phyloP scores from a whole-genome alignment of 2,888 invertebrate genomes.

The Hydriomena furcata region DNA sequence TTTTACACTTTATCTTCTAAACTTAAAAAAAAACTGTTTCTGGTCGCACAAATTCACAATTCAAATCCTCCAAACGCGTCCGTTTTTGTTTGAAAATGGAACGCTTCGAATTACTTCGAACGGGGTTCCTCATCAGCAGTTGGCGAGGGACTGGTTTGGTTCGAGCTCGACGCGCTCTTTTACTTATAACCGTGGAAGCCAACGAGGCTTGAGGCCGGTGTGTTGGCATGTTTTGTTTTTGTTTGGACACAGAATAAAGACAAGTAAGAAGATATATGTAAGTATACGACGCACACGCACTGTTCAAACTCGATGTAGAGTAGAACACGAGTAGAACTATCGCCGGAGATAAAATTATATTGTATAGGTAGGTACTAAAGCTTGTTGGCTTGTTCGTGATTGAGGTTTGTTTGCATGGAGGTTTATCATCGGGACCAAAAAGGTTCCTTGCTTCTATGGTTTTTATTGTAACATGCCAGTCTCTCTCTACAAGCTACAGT shows the following conservation, averaged over 20 bases:
- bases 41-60: background rate
- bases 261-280: background rate
- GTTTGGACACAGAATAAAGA: slow-evolving; percentile 15
- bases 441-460: too few species aligned
- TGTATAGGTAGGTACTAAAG: too few species aligned
- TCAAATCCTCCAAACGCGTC: background rate
- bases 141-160: slow-evolving; percentile 58
- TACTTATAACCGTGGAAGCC: slow-evolving; percentile 61
- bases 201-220: slow-evolving; percentile 1
- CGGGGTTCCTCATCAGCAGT: slow-evolving; percentile 26
- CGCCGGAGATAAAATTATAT: too few species aligned
- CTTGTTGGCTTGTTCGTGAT: too few species aligned
- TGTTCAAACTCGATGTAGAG: too few species aligned
- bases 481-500: too few species aligned
- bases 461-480: too few species aligned
- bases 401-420: too few species aligned
- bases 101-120: too few species aligned
- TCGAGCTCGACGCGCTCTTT: slow-evolving; percentile 53
- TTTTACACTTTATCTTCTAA: slow-evolving; percentile 32
- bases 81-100: slow-evolving; percentile 25
- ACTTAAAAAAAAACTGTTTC: background rate
- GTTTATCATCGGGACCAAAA: too few species aligned
- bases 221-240: slow-evolving; percentile 8
- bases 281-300: too few species aligned
- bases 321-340: too few species aligned